Evolutionary conservation across 2,113 vertebrate genomes (phyloP), one percentile per base, ranked within the genome.

Genomic region (Lepus europaeus): DNA sequence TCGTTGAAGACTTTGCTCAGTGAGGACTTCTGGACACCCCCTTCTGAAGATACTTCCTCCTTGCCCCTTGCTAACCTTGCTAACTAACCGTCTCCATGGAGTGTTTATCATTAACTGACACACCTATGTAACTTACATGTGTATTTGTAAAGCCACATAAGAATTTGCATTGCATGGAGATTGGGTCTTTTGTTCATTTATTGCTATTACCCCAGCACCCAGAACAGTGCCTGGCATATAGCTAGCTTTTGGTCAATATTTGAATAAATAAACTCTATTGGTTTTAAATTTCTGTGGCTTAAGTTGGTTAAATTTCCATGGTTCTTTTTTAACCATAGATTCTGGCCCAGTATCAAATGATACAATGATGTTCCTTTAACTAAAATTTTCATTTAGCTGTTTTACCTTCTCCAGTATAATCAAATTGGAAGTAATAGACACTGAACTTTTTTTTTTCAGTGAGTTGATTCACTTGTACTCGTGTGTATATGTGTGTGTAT

Each of bases 331-430:
- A 77, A 77, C 80, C 53, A 10, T 82, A 72, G 31, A 36, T 92
- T 74, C 33, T 63, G 23, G 20, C 39, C 70, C 33, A 63, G 17
- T 83, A 17, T 70, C 20, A 29, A 64, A 77, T 59, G 87, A 14
- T 22, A 29, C 51, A 69, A 3, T 86, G 29, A 13, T 69, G 1
- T 72, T 72, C n/a, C 19, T 91, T 81, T 66, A 68, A 66, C 69
- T 89, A 88, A 69, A 72, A 27, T 22, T 84, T 27, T 90, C 25
- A 87, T 84, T 87, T 68, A 93, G 51, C n/a, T 56, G 17, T 89
- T 82, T 94, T 45, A 53, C 33, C 45, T 76, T 66, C 87, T 74
- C 33, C n/a, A 70, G 16, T 91, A 56, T 94, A 90, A 70, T 64
- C 27, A 66, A 56, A 91, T 31, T 90, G 70, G 87, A 83, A 92